These are phyloP conservation scores for Plecturocebus donacophilus DNA, from an alignment of 2,113 vertebrate species.

Conservation along the genomic window DNA sequence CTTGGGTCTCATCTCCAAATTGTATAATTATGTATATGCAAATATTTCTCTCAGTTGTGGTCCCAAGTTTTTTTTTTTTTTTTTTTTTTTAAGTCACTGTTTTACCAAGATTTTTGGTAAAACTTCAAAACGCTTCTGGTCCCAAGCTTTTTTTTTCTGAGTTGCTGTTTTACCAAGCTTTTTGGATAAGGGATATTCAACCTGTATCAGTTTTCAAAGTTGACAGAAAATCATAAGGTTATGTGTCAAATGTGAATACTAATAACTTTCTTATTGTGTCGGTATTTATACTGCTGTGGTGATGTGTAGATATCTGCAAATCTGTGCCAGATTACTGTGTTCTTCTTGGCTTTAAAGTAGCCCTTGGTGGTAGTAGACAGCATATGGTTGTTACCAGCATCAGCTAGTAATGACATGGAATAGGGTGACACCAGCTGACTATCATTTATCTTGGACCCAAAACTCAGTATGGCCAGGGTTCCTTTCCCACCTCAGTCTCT, in stretches of 20 bases:
- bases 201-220: slow-evolving; percentile 6
- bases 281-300: not conserved
- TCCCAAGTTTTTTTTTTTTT: not conserved
- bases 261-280: not conserved
- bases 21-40: not conserved
- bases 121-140: not conserved
- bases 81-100: no score
- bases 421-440: not conserved
- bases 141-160: not conserved
- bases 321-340: not conserved
- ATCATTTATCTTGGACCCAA: not conserved
- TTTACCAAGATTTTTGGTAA: no score
- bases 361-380: not conserved
- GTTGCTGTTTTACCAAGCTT: not conserved
- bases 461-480: not conserved
- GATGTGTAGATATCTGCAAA: not conserved
- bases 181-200: not conserved
- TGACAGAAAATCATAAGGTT: not conserved
- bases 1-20: not conserved
- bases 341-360: not conserved
- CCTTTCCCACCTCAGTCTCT: not conserved
- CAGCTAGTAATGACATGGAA: not conserved
- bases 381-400: not conserved
- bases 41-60: not conserved
- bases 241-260: not conserved